Base-by-base conservation (phyloP, 2,888 invertebrate genomes). In the Acanthosepion esculentum region DNA sequence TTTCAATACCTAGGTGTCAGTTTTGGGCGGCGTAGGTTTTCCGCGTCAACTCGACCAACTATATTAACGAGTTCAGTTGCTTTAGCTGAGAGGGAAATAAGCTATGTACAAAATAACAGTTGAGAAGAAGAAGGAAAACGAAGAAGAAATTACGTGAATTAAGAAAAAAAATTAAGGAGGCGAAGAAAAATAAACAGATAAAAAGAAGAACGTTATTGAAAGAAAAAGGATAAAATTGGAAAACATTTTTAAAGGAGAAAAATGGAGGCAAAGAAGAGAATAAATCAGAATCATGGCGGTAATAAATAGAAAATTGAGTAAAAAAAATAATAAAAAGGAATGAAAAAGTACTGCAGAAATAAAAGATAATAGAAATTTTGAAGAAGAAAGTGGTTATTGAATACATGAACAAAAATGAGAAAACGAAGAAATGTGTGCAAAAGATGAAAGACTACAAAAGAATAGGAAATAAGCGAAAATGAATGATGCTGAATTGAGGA, bases 1-100 rank as follows among this genome's bases (percentile, higher is more conserved):
- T 78, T 78, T 78, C 78, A 78, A 78, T 78, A 78, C 78, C n/a
- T n/a, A n/a, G 78, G n/a, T 78, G 78, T 78, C n/a, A 78, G 78
- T 78, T n/a, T 78, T 78, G 78, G 78, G 78, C n/a, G 78, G 78
- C 78, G 78, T 78, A 15, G 78, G 78, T n/a, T 78, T 78, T 78
- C 78, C 78, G 0, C 78, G n/a, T n/a, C n/a, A n/a, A 78, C n/a
- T 78, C 78, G 78, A n/a, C 78, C 78, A 78, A 15, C 18, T n/a
- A 10, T 78, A 78, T 78, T 78, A 33, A 33, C n/a, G 12, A 33
- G 78, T 78, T 29, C n/a, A n/a, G 12, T 78, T 12, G 78, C 78
- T 78, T n/a, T 78, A n/a, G 78, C 29, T 29, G 12, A 78, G 78
- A 78, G 78, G 12, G n/a, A 29, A 78, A n/a, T 29, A 8, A 78